These are phyloP conservation scores for Mactromeris polynyma DNA, from an alignment of 2,888 invertebrate genomes.

Conservation along the genomic window DNA sequence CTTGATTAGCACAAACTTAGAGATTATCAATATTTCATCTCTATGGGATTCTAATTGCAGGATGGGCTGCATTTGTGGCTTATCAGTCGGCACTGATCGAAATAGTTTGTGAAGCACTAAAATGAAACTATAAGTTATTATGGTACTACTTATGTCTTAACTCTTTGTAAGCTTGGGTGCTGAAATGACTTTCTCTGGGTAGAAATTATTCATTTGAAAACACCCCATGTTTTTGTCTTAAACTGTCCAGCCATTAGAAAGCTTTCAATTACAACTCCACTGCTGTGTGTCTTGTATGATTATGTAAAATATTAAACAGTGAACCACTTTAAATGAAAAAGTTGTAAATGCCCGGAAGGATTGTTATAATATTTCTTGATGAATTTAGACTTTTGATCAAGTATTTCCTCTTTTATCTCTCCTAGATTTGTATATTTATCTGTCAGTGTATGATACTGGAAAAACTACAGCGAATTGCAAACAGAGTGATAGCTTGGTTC, in stretches of 20 bases:
- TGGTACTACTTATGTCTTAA: too few species aligned
- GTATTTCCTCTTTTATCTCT: neutral
- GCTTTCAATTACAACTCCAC: too few species aligned
- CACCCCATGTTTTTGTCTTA: neutral
- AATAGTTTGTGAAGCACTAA: neutral
- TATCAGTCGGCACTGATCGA: neutral
- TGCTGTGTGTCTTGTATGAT: too few species aligned
- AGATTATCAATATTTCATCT: constrained; percentile 23
- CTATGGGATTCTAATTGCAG: neutral
- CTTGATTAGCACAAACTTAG: neutral
- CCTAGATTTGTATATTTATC: neutral
- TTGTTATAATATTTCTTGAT: neutral
- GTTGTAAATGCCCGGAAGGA: neutral
- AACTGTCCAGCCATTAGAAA: neutral
- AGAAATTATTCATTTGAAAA: neutral
- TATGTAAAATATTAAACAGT: neutral
- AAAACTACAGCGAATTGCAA: neutral
- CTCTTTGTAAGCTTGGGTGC: neutral
- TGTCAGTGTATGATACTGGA: neutral
- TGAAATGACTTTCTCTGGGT: neutral
- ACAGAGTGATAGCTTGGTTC: neutral
- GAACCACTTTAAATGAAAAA: neutral
- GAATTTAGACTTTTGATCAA: neutral
- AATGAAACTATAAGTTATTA: neutral
- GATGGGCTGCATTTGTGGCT: neutral